phyloP scores from a whole-genome alignment of 1,140 invertebrate genomes.

The Dinothrombium tinctorium region DNA sequence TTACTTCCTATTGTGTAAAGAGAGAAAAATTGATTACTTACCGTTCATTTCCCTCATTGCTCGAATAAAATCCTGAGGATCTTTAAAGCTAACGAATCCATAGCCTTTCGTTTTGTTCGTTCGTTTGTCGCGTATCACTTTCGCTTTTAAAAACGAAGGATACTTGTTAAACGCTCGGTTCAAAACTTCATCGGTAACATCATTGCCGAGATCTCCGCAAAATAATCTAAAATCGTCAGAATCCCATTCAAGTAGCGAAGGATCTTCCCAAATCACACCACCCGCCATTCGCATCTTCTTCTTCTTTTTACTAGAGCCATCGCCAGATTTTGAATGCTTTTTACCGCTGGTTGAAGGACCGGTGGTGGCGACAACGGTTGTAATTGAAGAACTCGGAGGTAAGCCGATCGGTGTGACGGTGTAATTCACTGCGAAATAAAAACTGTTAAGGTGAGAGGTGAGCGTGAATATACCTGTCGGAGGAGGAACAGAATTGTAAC shows the following conservation, averaged over 20 bases:
- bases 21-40: too few species aligned
- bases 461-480: constrained; percentile 1
- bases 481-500: too few species aligned
- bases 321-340: background rate
- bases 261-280: constrained; percentile 66
- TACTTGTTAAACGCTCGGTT: constrained; percentile 83
- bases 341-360: constrained; percentile 6
- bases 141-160: constrained; percentile 75
- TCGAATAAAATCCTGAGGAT: constrained; percentile 87
- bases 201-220: constrained; percentile 95
- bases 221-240: constrained; percentile 94
- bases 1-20: too few species aligned
- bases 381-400: constrained; percentile 1
- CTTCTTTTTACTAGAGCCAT: constrained; percentile 25
- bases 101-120: constrained; percentile 97
- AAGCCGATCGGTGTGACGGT: constrained; percentile 10
- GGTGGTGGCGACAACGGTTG: background rate
- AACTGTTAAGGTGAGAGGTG: constrained; percentile 4
- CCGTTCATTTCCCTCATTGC: constrained; percentile 52
- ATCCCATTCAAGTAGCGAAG: constrained; percentile 69
- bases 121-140: constrained; percentile 82
- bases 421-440: constrained; percentile 2
- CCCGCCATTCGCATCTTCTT: constrained; percentile 66
- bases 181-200: constrained; percentile 89
- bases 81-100: constrained; percentile 95